Evolutionary conservation across 2,113 vertebrate genomes (phyloP).

Genomic region (Burhinus oedicnemus): DNA sequence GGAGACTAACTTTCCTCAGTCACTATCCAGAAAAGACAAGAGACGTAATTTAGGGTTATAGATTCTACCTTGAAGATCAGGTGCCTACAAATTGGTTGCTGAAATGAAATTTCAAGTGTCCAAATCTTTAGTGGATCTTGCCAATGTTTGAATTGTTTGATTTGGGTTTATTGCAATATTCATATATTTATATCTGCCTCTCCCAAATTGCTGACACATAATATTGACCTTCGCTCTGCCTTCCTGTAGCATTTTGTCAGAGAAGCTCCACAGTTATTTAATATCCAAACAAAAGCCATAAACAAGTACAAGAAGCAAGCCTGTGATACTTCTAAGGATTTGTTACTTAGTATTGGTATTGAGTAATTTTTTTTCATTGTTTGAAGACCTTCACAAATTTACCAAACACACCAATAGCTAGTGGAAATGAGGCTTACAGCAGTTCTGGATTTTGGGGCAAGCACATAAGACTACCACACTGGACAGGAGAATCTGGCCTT

Average conservation of each 20-base stretch:
- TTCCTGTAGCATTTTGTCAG: not conserved
- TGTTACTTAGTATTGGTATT: not conserved
- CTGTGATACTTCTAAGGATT: not conserved
- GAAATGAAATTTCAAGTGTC: not conserved
- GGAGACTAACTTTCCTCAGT: not conserved
- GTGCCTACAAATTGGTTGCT: not conserved
- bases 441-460: not conserved
- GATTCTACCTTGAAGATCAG: not conserved
- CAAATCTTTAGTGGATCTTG: not conserved
- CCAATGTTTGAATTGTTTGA: not conserved
- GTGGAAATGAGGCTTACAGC: not conserved
- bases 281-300: not conserved
- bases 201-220: not conserved
- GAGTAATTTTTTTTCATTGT: not conserved
- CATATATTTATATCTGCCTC: not conserved
- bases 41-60: not conserved
- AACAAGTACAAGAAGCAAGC: not conserved
- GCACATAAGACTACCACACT: not conserved
- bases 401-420: not conserved
- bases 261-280: not conserved
- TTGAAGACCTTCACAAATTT: not conserved
- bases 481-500: not conserved
- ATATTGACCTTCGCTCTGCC: not conserved
- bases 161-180: not conserved
- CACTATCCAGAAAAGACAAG: not conserved